Evolutionary conservation across 2,113 vertebrate genomes (phyloP).

Genomic region (Euleptes europaea): DNA sequence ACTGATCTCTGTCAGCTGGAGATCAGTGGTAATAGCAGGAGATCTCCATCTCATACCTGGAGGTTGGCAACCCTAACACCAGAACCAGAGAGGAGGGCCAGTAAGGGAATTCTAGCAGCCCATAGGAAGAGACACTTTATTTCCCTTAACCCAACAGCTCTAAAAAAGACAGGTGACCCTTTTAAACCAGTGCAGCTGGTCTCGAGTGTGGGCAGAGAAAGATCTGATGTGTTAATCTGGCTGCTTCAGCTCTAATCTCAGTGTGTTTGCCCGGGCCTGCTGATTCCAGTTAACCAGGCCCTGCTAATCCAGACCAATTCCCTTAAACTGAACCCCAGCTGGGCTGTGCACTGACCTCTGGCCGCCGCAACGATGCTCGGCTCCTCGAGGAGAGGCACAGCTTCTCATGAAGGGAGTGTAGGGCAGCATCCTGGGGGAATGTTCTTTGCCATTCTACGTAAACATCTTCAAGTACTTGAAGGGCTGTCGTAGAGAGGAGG

Average conservation of each 20-base stretch:
- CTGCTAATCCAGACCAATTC: conserved; percentile 9
- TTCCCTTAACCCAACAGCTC: background rate
- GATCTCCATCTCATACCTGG: no score
- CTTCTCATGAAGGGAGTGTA: background rate
- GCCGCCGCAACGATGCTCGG: background rate
- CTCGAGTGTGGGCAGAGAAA: background rate
- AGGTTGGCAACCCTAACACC: no score
- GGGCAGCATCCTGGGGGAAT: no score
- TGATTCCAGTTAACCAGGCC: conserved; percentile 21
- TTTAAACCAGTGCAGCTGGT: background rate
- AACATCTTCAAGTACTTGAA: no score
- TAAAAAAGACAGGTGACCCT: background rate
- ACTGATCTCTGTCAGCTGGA: no score
- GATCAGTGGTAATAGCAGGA: no score
- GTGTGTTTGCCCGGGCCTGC: background rate
- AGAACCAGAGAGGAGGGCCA: no score
- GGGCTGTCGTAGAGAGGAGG: no score
- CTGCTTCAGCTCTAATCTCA: background rate
- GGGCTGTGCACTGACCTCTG: background rate
- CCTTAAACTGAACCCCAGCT: background rate
- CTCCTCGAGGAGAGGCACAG: background rate
- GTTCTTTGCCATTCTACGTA: background rate
- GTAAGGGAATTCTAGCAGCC: no score
- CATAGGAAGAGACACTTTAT: no score
- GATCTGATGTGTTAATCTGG: conserved; percentile 6